Percentiles rank a stretch among this genome's conserved stretches.
These are phyloP conservation scores for Numenius arquata DNA, from an alignment of 2,113 vertebrate species.

Conservation along the genomic window DNA sequence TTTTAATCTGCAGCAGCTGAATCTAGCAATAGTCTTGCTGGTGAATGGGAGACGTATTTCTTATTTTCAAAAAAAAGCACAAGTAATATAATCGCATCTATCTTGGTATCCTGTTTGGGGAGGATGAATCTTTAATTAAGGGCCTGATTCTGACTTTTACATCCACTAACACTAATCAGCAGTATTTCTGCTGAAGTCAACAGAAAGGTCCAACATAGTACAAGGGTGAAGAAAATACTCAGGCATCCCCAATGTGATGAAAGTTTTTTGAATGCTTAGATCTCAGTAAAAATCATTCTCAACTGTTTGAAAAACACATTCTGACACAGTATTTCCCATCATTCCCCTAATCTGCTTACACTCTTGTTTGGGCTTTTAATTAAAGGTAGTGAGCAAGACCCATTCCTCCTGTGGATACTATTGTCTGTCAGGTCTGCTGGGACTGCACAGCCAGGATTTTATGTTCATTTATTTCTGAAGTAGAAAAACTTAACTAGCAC, in stretches of 20 bases:
- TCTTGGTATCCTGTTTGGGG: not conserved
- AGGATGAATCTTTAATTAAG: not conserved
- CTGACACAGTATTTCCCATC: not conserved
- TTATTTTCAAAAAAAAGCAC: not conserved
- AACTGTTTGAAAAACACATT: not conserved
- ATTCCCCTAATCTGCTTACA: not conserved
- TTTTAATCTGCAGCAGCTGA: not conserved
- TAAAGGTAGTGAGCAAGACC: not conserved
- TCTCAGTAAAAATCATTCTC: not conserved
- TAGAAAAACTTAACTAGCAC: not conserved
- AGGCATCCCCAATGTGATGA: not conserved
- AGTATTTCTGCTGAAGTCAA: not conserved
- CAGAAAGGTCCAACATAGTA: not conserved
- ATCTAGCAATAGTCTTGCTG: not conserved
- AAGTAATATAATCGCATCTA: not conserved
- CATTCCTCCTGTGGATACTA: not conserved
- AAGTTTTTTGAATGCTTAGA: not conserved
- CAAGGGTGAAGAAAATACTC: not conserved
- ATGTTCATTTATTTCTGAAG: not conserved
- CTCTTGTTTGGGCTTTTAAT: slow-evolving; percentile 26
- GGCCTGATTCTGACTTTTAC: not conserved
- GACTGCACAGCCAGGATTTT: not conserved
- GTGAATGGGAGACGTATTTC: not conserved
- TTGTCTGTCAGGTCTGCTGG: not conserved
- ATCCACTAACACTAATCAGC: not conserved